Conservation (phyloP, 2,113 vertebrate species). For the Acanthisitta chloris region DNA sequence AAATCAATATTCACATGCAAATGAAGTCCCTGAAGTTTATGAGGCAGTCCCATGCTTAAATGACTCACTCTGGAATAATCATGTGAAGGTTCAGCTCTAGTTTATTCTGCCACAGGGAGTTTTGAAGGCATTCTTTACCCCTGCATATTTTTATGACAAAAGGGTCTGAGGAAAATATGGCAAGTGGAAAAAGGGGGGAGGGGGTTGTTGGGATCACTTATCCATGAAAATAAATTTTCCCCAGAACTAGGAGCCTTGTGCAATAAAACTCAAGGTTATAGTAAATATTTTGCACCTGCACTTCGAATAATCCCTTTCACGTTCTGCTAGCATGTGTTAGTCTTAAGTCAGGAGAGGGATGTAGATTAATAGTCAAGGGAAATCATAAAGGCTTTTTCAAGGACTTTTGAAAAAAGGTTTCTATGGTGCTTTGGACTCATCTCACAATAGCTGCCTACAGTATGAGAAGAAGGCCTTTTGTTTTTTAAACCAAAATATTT, state of each 20-base stretch:
- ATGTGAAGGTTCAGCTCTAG: constrained; percentile 11
- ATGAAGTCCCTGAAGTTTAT: constrained; percentile 60
- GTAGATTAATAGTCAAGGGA: background rate
- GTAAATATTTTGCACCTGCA: background rate
- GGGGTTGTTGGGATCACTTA: background rate
- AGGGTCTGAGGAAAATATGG: background rate
- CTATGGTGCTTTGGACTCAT: background rate
- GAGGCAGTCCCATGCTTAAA: constrained; percentile 46
- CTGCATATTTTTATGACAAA: constrained; percentile 33
- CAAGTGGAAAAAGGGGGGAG: background rate
- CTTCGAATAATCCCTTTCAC: background rate
- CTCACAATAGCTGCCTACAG: background rate
- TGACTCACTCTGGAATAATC: constrained; percentile 42
- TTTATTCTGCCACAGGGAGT: constrained; percentile 41
- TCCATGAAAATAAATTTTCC: background rate
- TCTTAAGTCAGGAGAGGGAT: background rate
- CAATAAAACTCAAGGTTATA: background rate
- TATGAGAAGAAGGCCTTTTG: background rate
- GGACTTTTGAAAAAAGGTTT: background rate
- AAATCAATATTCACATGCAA: constrained; percentile 63
- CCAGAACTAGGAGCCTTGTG: background rate
- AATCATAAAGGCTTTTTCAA: constrained; percentile 3
- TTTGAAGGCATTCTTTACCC: background rate
- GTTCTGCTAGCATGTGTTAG: background rate
- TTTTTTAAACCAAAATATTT: background rate